Conservation (phyloP, 2,113 vertebrate genomes). For the Neogobius melanostomus region DNA sequence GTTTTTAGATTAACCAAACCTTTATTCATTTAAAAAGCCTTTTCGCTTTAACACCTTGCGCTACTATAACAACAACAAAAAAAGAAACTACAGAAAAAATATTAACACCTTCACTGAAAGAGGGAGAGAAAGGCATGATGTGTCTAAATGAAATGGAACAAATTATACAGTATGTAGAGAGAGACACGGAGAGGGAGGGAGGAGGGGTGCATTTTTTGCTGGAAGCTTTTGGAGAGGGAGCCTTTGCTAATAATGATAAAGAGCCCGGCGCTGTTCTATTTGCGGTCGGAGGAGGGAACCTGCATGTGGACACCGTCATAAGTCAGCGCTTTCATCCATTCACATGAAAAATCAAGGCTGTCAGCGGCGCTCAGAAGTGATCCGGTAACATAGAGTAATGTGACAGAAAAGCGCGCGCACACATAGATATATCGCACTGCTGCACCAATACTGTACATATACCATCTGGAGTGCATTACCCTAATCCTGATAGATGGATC, state of each 20-base stretch:
- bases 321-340: conserved; percentile 54
- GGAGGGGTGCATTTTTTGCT: conserved; percentile 38
- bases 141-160: too few species aligned
- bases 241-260: conserved; percentile 65
- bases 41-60: too few species aligned
- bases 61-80: too few species aligned
- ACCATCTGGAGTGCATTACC: conserved; percentile 51
- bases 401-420: conserved; percentile 27
- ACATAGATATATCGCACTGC: conserved; percentile 20
- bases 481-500: conserved; percentile 58
- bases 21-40: too few species aligned
- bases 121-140: too few species aligned
- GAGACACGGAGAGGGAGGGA: background rate
- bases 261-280: conserved; percentile 52
- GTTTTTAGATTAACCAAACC: too few species aligned
- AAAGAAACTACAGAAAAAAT: too few species aligned
- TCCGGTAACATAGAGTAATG: conserved; percentile 51
- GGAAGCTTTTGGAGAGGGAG: conserved; percentile 23
- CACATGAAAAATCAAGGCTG: conserved; percentile 63
- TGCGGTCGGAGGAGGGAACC: conserved; percentile 40
- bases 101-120: too few species aligned
- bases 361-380: conserved; percentile 55
- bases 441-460: conserved; percentile 20
- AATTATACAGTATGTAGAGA: too few species aligned
- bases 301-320: conserved; percentile 55